These are phyloP conservation scores for Zeuzera pyrina DNA, from an alignment of 2,888 invertebrate species.

Conservation along the genomic window DNA sequence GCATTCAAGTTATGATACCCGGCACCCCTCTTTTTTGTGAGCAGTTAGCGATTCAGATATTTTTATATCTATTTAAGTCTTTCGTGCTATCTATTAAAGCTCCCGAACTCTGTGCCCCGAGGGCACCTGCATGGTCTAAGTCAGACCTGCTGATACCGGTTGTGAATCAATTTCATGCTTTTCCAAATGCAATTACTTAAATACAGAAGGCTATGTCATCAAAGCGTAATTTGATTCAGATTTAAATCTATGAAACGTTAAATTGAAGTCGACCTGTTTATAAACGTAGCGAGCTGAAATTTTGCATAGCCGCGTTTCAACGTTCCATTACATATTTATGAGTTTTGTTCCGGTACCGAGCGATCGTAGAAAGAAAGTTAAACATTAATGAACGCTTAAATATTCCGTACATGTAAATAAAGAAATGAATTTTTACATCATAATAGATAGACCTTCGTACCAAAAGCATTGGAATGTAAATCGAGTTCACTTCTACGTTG, in stretches of 20 bases:
- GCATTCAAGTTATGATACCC: too few relatives aligned
- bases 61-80: too few relatives aligned
- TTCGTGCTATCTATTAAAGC: too few relatives aligned
- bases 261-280: slow-evolving; percentile 57
- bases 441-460: slow-evolving; percentile 29
- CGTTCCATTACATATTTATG: slow-evolving; percentile 66
- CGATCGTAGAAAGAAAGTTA: slow-evolving; percentile 61
- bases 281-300: slow-evolving; percentile 35
- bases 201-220: slow-evolving; percentile 14
- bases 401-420: slow-evolving; percentile 65
- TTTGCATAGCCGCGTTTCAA: slow-evolving; percentile 49
- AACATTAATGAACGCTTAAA: slow-evolving; percentile 68
- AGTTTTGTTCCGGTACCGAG: slow-evolving; percentile 46
- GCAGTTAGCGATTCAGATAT: too few relatives aligned
- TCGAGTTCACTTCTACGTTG: slow-evolving; percentile 34
- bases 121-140: too few relatives aligned
- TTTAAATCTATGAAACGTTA: slow-evolving; percentile 36
- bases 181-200: too few relatives aligned
- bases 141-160: too few relatives aligned
- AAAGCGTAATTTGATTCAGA: slow-evolving; percentile 23
- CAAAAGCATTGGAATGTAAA: slow-evolving; percentile 40
- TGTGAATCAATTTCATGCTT: too few relatives aligned
- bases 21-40: too few relatives aligned
- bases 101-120: too few relatives aligned
- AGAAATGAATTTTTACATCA: slow-evolving; percentile 61